Conservation (phyloP, 2,113 vertebrate genomes). For the Acanthochromis polyacanthus region DNA sequence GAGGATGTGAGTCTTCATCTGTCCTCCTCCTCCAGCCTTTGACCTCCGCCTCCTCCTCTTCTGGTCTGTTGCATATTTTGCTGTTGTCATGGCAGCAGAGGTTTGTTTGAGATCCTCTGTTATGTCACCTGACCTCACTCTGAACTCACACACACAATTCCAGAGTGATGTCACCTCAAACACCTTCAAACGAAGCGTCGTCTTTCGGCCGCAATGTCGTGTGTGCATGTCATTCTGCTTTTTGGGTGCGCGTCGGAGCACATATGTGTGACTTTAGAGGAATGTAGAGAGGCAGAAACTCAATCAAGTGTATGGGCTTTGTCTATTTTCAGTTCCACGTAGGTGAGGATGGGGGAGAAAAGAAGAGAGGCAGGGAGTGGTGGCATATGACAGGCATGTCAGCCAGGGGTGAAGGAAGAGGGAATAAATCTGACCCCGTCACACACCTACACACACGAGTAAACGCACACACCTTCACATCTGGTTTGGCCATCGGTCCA, state of each 20-base stretch:
- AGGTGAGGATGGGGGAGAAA: constrained; percentile 28
- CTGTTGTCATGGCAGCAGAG: constrained; percentile 67
- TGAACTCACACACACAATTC: constrained; percentile 64
- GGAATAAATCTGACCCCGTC: constrained; percentile 61
- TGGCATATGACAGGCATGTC: constrained; percentile 65
- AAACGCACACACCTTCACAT: constrained; percentile 63
- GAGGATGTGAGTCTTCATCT: constrained; percentile 59
- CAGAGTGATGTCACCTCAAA: constrained; percentile 59
- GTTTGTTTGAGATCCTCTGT: constrained; percentile 75
- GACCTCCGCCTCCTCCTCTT: constrained; percentile 49
- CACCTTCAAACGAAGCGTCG: constrained; percentile 17
- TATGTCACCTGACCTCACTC: constrained; percentile 78
- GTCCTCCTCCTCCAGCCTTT: constrained; percentile 63
- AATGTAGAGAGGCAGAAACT: constrained; percentile 18
- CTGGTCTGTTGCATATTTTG: constrained; percentile 66
- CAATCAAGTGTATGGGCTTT: constrained; percentile 26
- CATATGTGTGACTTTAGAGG: constrained; percentile 4
- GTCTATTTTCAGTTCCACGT: constrained; percentile 13
- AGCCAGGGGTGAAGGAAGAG: constrained; percentile 23
- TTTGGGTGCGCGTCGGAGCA: neutral
- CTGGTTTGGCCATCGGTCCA: constrained; percentile 77
- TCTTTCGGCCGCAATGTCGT: neutral
- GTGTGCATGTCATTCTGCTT: constrained; percentile 11
- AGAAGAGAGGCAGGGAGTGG: constrained; percentile 14
- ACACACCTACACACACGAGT: constrained; percentile 43